Evolutionary conservation across 2,113 vertebrate genomes (phyloP).

Genomic region (Protobothrops mucrosquamatus): DNA sequence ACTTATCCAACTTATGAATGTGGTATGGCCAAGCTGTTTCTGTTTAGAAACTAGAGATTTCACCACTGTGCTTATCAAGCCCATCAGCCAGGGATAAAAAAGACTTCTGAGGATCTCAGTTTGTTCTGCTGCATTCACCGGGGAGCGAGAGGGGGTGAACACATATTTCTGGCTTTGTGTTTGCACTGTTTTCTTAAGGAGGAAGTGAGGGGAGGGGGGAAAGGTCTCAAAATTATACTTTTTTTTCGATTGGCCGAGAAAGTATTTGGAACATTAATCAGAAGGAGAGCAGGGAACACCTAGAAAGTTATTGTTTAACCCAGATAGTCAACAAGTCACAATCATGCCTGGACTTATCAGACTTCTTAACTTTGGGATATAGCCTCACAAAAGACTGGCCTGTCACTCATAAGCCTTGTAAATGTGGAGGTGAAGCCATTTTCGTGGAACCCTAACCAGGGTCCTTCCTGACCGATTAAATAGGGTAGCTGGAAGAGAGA

Average conservation of each 20-base stretch:
- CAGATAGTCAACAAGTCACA: constrained; percentile 36
- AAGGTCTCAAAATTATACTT: constrained; percentile 18
- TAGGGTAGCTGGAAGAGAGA: neutral
- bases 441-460: neutral
- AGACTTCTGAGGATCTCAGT: neutral
- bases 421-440: neutral
- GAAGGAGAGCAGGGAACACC: constrained; percentile 44
- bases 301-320: constrained; percentile 61
- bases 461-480: neutral
- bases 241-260: constrained; percentile 34
- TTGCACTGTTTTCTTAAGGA: constrained; percentile 12
- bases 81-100: neutral
- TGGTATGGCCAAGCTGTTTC: neutral
- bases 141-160: neutral
- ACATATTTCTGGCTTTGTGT: neutral
- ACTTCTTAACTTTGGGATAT: constrained; percentile 20
- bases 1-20: neutral
- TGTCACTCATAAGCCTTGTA: neutral
- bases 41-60: neutral
- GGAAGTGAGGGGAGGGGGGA: neutral
- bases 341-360: constrained; percentile 24
- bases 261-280: constrained; percentile 46
- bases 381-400: neutral
- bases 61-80: neutral
- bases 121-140: neutral